A percentile compares a stretch with the other conserved stretches of the same genome.
These are phyloP conservation scores for Mesopsocus fuscifrons DNA, from an alignment of 2,888 invertebrate species.

Conservation along the genomic window DNA sequence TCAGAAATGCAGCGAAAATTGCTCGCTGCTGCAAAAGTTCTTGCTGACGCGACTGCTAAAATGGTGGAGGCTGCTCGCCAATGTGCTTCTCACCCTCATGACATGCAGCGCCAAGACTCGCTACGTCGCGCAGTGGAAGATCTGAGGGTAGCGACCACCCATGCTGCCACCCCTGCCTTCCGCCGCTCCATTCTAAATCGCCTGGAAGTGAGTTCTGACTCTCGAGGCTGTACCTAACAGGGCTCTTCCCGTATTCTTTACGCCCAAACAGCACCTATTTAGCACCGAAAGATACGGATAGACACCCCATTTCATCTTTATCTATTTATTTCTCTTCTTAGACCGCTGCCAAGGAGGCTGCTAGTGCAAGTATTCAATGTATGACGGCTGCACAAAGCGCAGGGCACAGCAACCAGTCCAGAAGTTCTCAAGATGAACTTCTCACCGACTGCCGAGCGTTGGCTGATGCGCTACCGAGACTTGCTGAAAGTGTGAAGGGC, in stretches of 20 bases:
- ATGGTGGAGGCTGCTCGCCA: constrained; percentile 94
- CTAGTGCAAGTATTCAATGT: constrained; percentile 77
- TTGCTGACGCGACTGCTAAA: constrained; percentile 90
- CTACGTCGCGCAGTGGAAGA: constrained; percentile 82
- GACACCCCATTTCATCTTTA: neutral
- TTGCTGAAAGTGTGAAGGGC: constrained; percentile 60
- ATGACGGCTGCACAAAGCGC: constrained; percentile 76
- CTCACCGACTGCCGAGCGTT: constrained; percentile 52
- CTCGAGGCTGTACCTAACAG: too few relatives aligned
- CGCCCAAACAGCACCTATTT: too few relatives aligned
- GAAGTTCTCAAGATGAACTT: constrained; percentile 49
- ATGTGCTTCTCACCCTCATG: constrained; percentile 73
- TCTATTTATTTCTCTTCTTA: constrained; percentile 26
- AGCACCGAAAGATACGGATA: too few relatives aligned
- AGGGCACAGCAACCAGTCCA: constrained; percentile 50
- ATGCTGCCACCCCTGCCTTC: constrained; percentile 61
- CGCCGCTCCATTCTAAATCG: constrained; percentile 51
- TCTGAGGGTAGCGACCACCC: constrained; percentile 72
- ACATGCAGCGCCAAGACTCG: constrained; percentile 63
- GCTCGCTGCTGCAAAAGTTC: constrained; percentile 81
- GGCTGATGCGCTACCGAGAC: constrained; percentile 56
- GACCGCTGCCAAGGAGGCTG: constrained; percentile 66
- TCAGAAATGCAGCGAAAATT: constrained; percentile 77
- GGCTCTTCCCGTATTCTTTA: too few relatives aligned
- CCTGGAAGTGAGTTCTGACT: too few relatives aligned